Evolutionary conservation across 1,140 invertebrate genomes (phyloP).

Genomic region (Hylaeus anthracinus): DNA sequence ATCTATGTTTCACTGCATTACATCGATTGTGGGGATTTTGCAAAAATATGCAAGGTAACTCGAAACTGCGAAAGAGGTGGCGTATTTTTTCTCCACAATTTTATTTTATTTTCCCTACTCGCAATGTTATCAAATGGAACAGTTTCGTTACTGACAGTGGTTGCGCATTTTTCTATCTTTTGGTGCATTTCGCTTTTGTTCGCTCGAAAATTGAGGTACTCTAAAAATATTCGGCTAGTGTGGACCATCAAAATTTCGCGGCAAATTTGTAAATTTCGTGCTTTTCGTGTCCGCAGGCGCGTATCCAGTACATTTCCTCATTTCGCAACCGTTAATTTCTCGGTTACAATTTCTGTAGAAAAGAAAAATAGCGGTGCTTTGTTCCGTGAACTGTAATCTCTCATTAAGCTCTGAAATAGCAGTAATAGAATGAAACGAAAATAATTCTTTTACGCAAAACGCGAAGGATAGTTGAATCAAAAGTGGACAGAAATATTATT

Average conservation of each 20-base stretch:
- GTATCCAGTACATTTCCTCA: too few species aligned
- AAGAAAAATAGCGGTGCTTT: too few species aligned
- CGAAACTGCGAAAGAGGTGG: not conserved
- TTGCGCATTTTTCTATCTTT: constrained; percentile 29
- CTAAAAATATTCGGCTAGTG: constrained; percentile 26
- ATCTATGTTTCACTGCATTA: too few species aligned
- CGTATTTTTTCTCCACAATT: not conserved
- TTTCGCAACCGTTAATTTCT: not conserved
- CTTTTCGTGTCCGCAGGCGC: not conserved
- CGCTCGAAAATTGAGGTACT: constrained; percentile 17
- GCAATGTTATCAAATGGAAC: constrained; percentile 29
- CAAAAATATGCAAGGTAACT: not conserved
- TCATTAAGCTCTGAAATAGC: not conserved
- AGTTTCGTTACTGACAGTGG: constrained; percentile 3
- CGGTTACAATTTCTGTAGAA: not conserved
- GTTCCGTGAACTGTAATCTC: too few species aligned
- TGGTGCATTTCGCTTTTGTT: constrained; percentile 39
- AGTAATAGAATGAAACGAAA: not conserved
- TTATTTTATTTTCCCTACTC: not conserved
- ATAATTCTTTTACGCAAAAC: not conserved
- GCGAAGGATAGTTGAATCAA: too few species aligned
- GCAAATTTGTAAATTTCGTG: constrained; percentile 13
- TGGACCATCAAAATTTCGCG: not conserved
- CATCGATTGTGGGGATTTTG: not conserved
- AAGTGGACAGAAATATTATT: too few species aligned